Base-by-base conservation (phyloP, 2,113 vertebrate species). In the Siphamia tubifer region DNA sequence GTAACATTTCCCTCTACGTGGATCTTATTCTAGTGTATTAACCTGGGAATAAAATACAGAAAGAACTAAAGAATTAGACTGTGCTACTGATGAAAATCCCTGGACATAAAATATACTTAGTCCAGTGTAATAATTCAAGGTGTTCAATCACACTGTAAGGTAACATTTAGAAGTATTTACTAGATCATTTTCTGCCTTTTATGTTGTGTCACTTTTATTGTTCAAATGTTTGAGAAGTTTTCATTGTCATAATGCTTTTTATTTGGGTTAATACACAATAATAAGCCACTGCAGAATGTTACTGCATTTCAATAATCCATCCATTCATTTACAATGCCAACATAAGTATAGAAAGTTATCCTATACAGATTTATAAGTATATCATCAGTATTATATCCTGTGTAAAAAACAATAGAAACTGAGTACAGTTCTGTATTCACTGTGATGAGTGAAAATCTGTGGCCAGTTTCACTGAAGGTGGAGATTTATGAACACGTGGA, bases 11-110 rank as follows among this genome's bases (percentile, higher is more conserved):
- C 60, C 60, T 70, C 66, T 49, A 77, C 51, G 77, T 61, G 52
- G 56, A 64, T 65, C 86, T 82, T 84, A 84, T 89, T 90, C 79
- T 71, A 74, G 81, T 87, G 85, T 83, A 86, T 89, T 82, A 87
- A 86, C 85, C 82, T 81, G 67, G 71, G 66, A 30, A 52, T 52
- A 69, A 68, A 64, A 68, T 71, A 80, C 47, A 62, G 25, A 53
- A 51, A 55, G 30, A 63, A 52, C 6, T 72, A 75, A 42, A 70
- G 52, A 53, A 58, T 66, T 39, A 69, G 38, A 36, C 55, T 84
- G 77, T 81, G 82, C 68, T 70, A 82, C 55, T 53, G 52, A 63
- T 74, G 62, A 51, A 72, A 60, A 55, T 85, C 51, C 74, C 42
- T 66, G 49, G 62, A 58, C 56, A 75, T 62, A 78, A 74, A 54